Conservation (phyloP, 53 echinoderm and acorn worm genomes). For the Echinarachnius parma region DNA sequence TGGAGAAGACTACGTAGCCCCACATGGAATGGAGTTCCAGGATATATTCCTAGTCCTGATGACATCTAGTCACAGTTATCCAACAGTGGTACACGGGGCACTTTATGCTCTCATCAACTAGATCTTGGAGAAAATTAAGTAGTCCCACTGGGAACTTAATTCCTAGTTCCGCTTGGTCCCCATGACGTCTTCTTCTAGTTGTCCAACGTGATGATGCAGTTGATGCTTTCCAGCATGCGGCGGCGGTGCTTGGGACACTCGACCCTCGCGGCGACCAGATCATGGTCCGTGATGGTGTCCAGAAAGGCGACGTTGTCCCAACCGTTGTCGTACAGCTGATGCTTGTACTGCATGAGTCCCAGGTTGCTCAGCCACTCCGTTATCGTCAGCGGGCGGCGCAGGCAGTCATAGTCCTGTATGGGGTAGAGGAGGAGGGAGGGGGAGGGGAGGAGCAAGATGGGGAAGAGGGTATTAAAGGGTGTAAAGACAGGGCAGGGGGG, state of each 20-base stretch:
- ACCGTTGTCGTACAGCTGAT: slow-evolving; percentile 77
- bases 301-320: slow-evolving; percentile 89
- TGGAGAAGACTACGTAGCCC: no score
- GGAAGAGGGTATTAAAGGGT: slow-evolving; percentile 19
- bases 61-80: no score
- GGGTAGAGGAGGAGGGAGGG: slow-evolving; percentile 2
- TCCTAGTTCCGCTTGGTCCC: no score
- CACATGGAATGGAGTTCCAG: no score
- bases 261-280: slow-evolving; percentile 62
- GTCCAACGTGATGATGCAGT: slow-evolving; percentile 31
- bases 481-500: no score
- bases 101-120: no score
- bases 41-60: no score
- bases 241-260: slow-evolving; percentile 48
- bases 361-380: slow-evolving; percentile 88
- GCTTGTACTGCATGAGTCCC: slow-evolving; percentile 83
- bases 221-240: slow-evolving; percentile 79
- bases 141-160: no score
- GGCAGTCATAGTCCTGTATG: slow-evolving; percentile 75
- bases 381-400: slow-evolving; percentile 75
- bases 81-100: no score
- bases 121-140: no score
- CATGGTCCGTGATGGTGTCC: slow-evolving; percentile 62
- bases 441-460: slow-evolving; percentile 9
- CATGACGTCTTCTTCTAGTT: background rate